Percentiles rank a stretch among this genome's conserved stretches.
Conservation (phyloP, 2,113 vertebrate species). For the Perognathus longimembris region DNA sequence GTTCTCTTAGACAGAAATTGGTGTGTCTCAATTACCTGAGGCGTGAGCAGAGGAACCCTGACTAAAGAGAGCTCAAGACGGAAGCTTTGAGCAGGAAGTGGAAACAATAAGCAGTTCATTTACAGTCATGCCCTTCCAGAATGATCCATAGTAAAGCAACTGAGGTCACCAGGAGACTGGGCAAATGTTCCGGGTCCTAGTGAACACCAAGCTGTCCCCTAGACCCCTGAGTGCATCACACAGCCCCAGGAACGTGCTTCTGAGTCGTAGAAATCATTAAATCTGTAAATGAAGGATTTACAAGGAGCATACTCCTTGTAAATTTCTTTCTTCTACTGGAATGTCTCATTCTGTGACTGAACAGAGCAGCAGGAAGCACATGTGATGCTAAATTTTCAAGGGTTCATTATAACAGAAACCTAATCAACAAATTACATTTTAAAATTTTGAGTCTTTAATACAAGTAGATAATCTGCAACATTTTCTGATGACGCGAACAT, state of each 20-base stretch:
- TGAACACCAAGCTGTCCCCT: not conserved
- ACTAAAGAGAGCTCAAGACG: not conserved
- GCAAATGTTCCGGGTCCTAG: not conserved
- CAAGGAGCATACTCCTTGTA: not conserved
- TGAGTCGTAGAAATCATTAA: not conserved
- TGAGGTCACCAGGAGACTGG: not conserved
- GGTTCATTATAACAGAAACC: not conserved
- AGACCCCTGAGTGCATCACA: not conserved
- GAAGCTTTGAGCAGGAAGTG: not conserved
- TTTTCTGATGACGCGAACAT: not conserved
- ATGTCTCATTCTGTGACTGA: not conserved
- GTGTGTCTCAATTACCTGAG: not conserved
- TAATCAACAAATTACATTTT: not conserved
- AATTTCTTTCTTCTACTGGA: not conserved
- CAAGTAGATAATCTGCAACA: slow-evolving; percentile 6
- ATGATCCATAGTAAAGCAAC: not conserved
- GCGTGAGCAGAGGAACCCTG: not conserved
- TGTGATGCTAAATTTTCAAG: not conserved
- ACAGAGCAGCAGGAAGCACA: not conserved
- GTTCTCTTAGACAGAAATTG: not conserved
- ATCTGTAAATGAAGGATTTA: not conserved
- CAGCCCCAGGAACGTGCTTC: not conserved
- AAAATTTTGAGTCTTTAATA: not conserved
- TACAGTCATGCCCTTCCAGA: not conserved
- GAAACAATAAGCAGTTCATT: not conserved